Conservation (phyloP, 2,113 vertebrate genomes). For the Anolis carolinensis region DNA sequence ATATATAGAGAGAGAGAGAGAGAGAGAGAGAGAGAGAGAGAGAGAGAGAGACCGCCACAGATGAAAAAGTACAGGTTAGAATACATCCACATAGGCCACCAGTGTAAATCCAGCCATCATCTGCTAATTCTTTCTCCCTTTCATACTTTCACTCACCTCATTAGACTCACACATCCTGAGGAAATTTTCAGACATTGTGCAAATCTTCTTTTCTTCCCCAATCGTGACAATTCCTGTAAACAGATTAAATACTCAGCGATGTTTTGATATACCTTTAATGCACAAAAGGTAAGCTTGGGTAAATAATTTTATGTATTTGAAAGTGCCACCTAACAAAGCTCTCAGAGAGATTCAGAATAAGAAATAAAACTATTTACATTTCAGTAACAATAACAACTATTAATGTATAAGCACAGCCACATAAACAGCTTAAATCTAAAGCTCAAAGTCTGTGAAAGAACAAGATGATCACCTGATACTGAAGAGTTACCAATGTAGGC, state of each 20-base stretch:
- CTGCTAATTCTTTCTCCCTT: not conserved
- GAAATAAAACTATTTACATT: not conserved
- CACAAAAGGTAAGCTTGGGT: no score
- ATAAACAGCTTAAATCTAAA: not conserved
- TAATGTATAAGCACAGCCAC: not conserved
- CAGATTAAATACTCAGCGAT: slow-evolving; percentile 31
- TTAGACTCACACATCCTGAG: slow-evolving; percentile 94
- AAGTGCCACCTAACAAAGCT: not conserved
- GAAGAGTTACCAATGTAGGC: not conserved
- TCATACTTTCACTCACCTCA: slow-evolving; percentile 79
- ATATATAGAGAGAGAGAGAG: no score
- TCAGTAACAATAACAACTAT: not conserved
- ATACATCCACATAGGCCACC: no score
- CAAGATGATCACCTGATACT: not conserved
- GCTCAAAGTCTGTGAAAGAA: not conserved
- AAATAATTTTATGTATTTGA: no score
- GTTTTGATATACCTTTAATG: not conserved
- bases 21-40: no score
- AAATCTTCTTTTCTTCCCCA: slow-evolving; percentile 91
- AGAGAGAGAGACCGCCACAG: no score
- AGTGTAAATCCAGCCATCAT: no score
- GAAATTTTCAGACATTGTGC: slow-evolving; percentile 91
- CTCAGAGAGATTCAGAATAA: not conserved
- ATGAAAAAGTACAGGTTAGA: no score
- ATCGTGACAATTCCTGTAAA: slow-evolving; percentile 90